These are phyloP conservation scores for Cheiracanthium punctorium DNA, from an alignment of 2,888 invertebrate species.

Conservation along the genomic window DNA sequence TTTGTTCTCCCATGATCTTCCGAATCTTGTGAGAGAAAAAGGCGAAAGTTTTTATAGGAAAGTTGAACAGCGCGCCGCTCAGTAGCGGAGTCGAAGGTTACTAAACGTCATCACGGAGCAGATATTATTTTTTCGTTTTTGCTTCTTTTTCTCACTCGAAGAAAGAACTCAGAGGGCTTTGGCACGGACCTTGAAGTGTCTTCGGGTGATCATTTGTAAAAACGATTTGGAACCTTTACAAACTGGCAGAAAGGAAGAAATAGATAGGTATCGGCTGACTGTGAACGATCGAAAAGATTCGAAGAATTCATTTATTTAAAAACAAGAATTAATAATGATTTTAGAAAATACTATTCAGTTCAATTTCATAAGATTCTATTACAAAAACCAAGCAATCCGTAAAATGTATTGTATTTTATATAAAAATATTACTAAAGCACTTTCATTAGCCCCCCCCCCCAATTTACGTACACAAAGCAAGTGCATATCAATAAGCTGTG, in stretches of 20 bases:
- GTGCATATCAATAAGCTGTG: no score
- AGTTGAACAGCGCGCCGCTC: conserved; percentile 61
- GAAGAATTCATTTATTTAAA: no score
- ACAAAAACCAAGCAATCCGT: no score
- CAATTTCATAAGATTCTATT: no score
- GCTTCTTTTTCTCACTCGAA: conserved; percentile 2
- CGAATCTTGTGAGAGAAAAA: not conserved
- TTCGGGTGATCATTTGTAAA: conserved; percentile 28
- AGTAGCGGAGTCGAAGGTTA: conserved; percentile 25
- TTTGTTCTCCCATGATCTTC: not conserved
- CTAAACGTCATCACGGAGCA: conserved; percentile 38
- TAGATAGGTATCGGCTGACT: no score
- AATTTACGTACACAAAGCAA: no score
- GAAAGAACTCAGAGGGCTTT: conserved; percentile 44
- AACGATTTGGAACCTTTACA: conserved; percentile 55
- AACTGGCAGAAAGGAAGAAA: conserved; percentile 12
- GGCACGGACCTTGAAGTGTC: conserved; percentile 57
- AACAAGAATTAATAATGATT: no score
- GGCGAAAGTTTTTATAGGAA: conserved; percentile 37
- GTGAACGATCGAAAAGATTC: no score
- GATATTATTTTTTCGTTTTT: conserved; percentile 35
- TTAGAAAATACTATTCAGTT: no score
- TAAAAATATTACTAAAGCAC: no score
- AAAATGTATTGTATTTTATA: no score
- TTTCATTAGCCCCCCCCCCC: no score